phyloP scores from a whole-genome alignment of 37 sponge, comb jelly and placozoan species.

The Spongilla lacustris region DNA sequence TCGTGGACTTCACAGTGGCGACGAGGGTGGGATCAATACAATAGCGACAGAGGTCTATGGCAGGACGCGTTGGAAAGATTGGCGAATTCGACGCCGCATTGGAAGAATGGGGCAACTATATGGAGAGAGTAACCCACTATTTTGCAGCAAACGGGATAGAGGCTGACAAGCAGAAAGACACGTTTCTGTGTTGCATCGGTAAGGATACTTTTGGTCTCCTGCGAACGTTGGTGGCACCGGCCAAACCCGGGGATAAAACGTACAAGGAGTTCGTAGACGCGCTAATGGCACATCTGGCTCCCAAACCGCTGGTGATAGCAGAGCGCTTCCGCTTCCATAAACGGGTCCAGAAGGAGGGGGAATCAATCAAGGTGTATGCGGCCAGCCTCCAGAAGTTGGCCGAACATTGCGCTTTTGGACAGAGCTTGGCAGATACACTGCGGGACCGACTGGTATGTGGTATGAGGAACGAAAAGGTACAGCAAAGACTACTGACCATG shows the following conservation, averaged over 20 bases:
- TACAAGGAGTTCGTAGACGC: neutral
- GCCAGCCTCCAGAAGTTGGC: slow-evolving; percentile 18
- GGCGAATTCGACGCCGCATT: neutral
- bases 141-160: neutral
- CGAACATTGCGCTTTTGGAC: slow-evolving; percentile 16
- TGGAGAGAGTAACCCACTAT: neutral
- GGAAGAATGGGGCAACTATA: too few species aligned
- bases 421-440: slow-evolving; percentile 9
- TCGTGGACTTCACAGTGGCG: too few species aligned
- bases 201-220: neutral
- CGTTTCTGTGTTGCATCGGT: neutral
- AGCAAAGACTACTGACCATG: slow-evolving; percentile 5
- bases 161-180: neutral
- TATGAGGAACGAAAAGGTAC: neutral
- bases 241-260: neutral
- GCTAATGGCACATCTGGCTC: neutral
- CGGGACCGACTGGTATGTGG: slow-evolving; percentile 29
- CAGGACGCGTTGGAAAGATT: too few species aligned
- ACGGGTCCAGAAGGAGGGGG: slow-evolving; percentile 7
- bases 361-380: neutral
- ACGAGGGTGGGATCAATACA: too few species aligned
- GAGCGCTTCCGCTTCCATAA: slow-evolving; percentile 11
- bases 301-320: slow-evolving; percentile 1
- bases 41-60: too few species aligned
- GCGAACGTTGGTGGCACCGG: slow-evolving; percentile 6